Evolutionary conservation across 2,113 vertebrate genomes (phyloP).

Genomic region (Xenopus borealis): DNA sequence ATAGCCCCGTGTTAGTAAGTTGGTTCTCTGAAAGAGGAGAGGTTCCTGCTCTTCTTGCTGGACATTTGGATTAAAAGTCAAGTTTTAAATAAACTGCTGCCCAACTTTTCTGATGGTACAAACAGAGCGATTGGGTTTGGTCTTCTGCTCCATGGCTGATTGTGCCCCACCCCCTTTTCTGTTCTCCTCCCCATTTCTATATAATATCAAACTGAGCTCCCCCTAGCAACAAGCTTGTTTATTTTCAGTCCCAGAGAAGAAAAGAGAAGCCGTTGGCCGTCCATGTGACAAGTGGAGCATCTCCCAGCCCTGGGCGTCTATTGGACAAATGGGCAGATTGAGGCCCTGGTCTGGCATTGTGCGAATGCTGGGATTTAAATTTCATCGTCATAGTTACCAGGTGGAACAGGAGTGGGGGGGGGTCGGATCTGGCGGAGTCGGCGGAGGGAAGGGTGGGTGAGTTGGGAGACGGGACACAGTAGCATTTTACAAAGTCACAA

Average conservation of each 20-base stretch:
- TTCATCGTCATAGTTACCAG: conserved; percentile 32
- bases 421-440: background rate
- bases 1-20: too few relatives aligned
- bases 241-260: conserved; percentile 30
- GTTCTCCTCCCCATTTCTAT: background rate
- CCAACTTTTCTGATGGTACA: too few relatives aligned
- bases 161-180: too few relatives aligned
- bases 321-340: conserved; percentile 24
- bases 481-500: conserved; percentile 29
- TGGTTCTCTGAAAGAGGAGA: too few relatives aligned
- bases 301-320: background rate
- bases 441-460: background rate
- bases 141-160: too few relatives aligned
- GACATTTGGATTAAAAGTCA: too few relatives aligned
- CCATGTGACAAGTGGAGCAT: background rate
- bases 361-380: conserved; percentile 26
- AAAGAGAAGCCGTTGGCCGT: background rate
- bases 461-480: background rate
- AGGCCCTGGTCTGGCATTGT: conserved; percentile 47
- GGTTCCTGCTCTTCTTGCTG: too few relatives aligned
- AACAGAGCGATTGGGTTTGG: too few relatives aligned
- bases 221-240: conserved; percentile 42
- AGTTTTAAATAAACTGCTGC: too few relatives aligned
- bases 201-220: background rate
- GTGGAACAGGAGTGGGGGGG: conserved; percentile 10